These are phyloP conservation scores for Agapornis roseicollis DNA, from an alignment of 2,113 vertebrate species.

Conservation along the genomic window DNA sequence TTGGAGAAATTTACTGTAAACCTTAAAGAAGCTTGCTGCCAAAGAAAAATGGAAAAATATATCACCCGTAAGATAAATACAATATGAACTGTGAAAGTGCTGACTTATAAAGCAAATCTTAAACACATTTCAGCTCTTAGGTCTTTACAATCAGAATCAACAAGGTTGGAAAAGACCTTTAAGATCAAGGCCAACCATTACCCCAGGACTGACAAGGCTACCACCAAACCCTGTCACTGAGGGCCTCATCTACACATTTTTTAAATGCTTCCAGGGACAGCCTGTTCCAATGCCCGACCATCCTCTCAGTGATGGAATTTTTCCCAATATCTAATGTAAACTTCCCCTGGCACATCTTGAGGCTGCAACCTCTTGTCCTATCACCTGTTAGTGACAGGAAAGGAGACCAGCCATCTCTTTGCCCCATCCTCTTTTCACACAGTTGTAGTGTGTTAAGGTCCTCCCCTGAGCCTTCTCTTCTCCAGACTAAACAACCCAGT, in stretches of 20 bases:
- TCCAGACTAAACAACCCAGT: neutral
- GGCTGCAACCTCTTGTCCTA: neutral
- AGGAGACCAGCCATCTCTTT: neutral
- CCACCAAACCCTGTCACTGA: neutral
- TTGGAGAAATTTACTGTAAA: neutral
- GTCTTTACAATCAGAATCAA: neutral
- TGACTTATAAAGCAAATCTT: neutral
- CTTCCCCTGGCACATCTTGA: neutral
- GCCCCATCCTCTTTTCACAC: neutral
- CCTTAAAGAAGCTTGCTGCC: neutral
- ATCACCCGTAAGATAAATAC: neutral
- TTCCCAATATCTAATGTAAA: neutral
- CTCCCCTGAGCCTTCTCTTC: neutral
- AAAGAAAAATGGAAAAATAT: neutral
- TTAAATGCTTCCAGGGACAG: neutral
- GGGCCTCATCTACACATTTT: neutral
- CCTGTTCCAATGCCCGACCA: neutral
- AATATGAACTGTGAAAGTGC: neutral
- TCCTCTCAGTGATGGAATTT: neutral
- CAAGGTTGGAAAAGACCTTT: neutral
- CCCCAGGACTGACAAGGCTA: neutral
- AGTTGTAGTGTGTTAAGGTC: neutral
- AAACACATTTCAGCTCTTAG: neutral
- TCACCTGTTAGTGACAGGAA: neutral
- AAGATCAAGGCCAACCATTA: neutral